These are phyloP conservation scores for Callipepla californica DNA, from an alignment of 2,113 vertebrate genomes.

Conservation along the genomic window DNA sequence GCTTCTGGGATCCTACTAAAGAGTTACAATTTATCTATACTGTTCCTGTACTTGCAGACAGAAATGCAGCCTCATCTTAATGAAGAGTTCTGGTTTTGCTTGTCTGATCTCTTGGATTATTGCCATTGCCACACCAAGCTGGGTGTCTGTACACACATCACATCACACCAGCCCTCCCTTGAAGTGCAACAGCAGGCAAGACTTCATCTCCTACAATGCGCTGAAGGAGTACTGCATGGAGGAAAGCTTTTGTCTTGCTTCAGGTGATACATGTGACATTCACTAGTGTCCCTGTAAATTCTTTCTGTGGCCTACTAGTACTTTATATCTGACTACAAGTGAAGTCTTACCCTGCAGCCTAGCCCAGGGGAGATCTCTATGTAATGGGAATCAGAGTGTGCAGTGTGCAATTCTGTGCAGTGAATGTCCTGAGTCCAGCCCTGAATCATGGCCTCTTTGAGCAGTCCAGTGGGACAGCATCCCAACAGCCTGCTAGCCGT, in stretches of 20 bases:
- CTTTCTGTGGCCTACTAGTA: not conserved
- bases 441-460: not conserved
- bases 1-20: not conserved
- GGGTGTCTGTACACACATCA: not conserved
- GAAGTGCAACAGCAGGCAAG: not conserved
- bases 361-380: not conserved
- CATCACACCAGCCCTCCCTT: not conserved
- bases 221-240: not conserved
- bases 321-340: not conserved
- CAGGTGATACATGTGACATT: fast-evolving
- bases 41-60: not conserved
- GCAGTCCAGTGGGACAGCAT: not conserved
- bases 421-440: not conserved
- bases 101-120: not conserved
- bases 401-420: no score
- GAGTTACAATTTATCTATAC: not conserved
- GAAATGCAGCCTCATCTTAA: not conserved
- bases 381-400: not conserved
- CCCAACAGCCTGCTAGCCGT: not conserved
- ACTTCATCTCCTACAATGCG: not conserved
- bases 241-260: not conserved
- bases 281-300: not conserved
- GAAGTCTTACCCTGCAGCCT: not conserved
- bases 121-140: not conserved
- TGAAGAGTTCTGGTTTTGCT: not conserved